These are phyloP conservation scores for Callipepla californica DNA, from an alignment of 2,113 vertebrate species.

Conservation along the genomic window DNA sequence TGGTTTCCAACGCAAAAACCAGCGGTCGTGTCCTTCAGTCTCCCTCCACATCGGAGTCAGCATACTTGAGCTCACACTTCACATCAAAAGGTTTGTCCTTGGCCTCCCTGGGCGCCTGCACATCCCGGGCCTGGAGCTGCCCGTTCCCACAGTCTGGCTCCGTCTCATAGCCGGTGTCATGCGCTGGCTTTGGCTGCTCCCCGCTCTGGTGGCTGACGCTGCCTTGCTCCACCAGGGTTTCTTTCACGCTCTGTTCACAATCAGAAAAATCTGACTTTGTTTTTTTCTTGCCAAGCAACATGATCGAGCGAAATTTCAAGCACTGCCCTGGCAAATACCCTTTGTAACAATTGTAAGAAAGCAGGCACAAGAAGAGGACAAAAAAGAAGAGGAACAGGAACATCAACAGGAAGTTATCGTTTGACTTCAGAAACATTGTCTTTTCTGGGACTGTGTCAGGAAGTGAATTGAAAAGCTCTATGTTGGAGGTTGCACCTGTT, in stretches of 20 bases:
- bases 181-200: conserved; percentile 82
- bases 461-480: conserved; percentile 74
- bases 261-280: conserved; percentile 84
- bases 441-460: conserved; percentile 78
- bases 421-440: conserved; percentile 87
- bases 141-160: conserved; percentile 90
- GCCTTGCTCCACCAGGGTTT: conserved; percentile 83
- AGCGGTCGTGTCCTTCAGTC: conserved; percentile 56
- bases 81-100: conserved; percentile 90
- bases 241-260: conserved; percentile 89
- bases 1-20: background rate
- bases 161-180: conserved; percentile 93
- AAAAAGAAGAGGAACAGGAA: conserved; percentile 93
- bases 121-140: conserved; percentile 78
- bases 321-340: conserved; percentile 92
- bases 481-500: conserved; percentile 73
- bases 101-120: conserved; percentile 59
- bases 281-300: conserved; percentile 88
- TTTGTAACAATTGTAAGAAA: conserved; percentile 96
- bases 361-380: conserved; percentile 86
- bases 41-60: conserved; percentile 85
- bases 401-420: conserved; percentile 88
- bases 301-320: conserved; percentile 84
- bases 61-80: conserved; percentile 90
- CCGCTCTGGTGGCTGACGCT: conserved; percentile 84